These are phyloP conservation scores for Poecilia latipinna DNA, from an alignment of 2,113 vertebrate genomes.

Conservation along the genomic window DNA sequence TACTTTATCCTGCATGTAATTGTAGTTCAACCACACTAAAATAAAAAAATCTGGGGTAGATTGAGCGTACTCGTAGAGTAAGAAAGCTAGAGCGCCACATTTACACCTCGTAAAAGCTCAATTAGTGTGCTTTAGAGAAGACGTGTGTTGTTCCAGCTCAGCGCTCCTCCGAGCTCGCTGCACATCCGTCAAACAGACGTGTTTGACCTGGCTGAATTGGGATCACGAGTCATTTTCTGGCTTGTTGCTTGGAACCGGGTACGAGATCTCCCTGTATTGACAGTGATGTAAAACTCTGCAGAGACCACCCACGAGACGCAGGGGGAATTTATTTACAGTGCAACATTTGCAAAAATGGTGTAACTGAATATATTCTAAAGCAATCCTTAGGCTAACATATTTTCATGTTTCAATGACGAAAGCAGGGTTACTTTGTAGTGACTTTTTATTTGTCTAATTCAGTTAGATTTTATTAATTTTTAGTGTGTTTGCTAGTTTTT, in stretches of 20 bases:
- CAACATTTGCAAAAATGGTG: neutral
- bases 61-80: neutral
- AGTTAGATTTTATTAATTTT: no score
- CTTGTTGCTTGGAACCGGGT: conserved; percentile 1
- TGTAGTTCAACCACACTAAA: neutral
- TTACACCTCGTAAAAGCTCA: conserved; percentile 9
- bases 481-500: no score
- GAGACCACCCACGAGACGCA: conserved; percentile 29
- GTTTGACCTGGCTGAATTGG: conserved; percentile 42
- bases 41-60: neutral
- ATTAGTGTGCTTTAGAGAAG: conserved; percentile 13
- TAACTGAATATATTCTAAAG: neutral
- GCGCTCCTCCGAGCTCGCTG: conserved; percentile 17
- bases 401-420: neutral
- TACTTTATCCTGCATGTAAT: conserved; percentile 1
- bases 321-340: conserved; percentile 3
- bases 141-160: conserved; percentile 26
- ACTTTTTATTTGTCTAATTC: no score
- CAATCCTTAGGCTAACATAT: conserved; percentile 1
- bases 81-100: neutral
- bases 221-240: conserved; percentile 35
- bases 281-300: conserved; percentile 39
- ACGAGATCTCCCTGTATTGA: conserved; percentile 36
- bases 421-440: no score
- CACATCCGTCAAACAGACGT: conserved; percentile 32